Base-by-base conservation (phyloP, 2,113 vertebrate species). In the Hippocampus comes region DNA sequence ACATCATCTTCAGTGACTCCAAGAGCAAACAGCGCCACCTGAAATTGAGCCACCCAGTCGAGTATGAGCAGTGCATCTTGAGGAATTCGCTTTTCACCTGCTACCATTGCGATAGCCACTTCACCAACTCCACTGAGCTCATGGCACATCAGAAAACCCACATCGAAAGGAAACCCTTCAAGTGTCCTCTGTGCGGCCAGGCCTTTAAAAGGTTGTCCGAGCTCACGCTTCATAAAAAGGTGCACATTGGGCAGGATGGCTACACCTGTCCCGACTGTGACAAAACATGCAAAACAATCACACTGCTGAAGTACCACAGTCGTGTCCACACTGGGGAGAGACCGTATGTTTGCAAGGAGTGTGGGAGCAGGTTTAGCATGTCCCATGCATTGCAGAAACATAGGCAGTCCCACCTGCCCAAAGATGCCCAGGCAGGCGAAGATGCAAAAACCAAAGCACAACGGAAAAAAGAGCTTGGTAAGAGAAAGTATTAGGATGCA, bases 141-240 rank as follows among this genome's bases (percentile, higher is more conserved):
- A 91, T 95, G 95, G 87, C 90, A 9, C 96, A 98, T 78, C 95
- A 95, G 71, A 94, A 95, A 10, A 90, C 94, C 67, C 96, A 98
- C 89, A 90, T 84, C 0, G 94, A 95, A 79, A 94, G 91, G 80
- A 92, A 91, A 61, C 95, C 95, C 0, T 96, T 93, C 82, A 93
- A 94, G 27, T 96, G 96, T 83, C 87, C 85, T 0, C 77, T 91
- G 49, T 91, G 89, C 55, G 5, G 41, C 17, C 85, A 91, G 0
- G 91, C 95, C 18, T 97, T 96, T 73, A 89, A 87, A 20, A 93
- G 93, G 67, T 94, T 93, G 0, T 95, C 94, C 69, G 93, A 95
- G 85, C 93, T 97, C 64, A 94, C 95, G 1, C 78, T 78, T 66
- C 96, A 97, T 83, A 95, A 95, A 60, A 95, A 95, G 59, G 80